Evolutionary conservation across 2,797 vertebrate species (phyloP).

Genomic region (Lycodopsis pacificus): DNA sequence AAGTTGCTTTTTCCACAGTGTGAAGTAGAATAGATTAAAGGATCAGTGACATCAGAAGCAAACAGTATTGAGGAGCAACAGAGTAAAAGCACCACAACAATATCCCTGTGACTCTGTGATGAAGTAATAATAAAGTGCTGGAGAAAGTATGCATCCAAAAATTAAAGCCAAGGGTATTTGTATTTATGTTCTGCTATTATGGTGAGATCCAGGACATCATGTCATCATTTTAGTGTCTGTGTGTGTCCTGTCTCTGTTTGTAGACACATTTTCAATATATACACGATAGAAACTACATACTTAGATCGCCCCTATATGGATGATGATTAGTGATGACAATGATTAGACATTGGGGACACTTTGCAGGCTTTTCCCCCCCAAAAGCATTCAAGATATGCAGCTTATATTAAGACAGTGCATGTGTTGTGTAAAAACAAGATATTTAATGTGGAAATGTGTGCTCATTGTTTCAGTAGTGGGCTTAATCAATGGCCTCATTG

Average conservation of each 20-base stretch:
- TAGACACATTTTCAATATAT: not conserved
- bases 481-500: constrained; percentile 24
- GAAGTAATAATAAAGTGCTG: not conserved
- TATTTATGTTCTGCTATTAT: constrained; percentile 5
- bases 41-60: not conserved
- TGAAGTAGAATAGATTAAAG: constrained; percentile 6
- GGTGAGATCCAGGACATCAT: constrained; percentile 17
- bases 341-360: not conserved
- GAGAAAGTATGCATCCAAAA: not conserved
- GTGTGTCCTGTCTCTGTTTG: constrained; percentile 11
- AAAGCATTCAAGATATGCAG: not conserved
- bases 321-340: not conserved
- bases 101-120: not conserved
- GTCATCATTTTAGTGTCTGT: constrained; percentile 1
- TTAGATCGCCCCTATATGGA: not conserved
- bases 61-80: not conserved
- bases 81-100: not conserved
- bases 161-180: not conserved
- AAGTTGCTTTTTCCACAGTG: not conserved
- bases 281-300: not conserved
- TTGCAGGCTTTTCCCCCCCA: not conserved
- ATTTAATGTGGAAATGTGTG: not conserved
- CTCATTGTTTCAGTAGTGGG: constrained; percentile 1
- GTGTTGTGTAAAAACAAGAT: not conserved
- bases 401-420: not conserved